Conservation (phyloP, 1,140 invertebrate species). For the Cotesia vestalis region DNA sequence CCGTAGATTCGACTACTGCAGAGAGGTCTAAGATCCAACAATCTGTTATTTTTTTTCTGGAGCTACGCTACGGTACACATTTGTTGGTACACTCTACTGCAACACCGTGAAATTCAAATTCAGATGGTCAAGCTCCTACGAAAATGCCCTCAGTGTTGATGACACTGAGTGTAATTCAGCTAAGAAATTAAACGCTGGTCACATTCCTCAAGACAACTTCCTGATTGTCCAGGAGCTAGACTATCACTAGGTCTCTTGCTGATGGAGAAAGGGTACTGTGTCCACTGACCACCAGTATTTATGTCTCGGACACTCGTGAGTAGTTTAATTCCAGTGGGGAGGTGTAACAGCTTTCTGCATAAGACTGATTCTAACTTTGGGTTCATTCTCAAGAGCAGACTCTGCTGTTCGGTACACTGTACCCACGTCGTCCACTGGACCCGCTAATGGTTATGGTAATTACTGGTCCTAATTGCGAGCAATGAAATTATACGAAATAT, state of each 20-base stretch:
- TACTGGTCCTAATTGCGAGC: conserved; percentile 64
- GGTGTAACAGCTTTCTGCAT: conserved; percentile 12
- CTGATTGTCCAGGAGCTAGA: conserved; percentile 48
- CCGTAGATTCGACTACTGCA: not conserved
- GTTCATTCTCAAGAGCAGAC: not conserved
- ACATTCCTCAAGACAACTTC: conserved; percentile 59
- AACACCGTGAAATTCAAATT: not conserved
- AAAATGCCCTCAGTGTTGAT: conserved; percentile 38
- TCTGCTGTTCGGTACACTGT: not conserved
- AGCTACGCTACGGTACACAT: no score
- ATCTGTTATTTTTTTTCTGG: no score
- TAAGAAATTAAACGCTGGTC: conserved; percentile 57
- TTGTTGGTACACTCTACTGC: no score
- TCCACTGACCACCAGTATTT: conserved; percentile 56
- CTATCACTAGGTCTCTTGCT: no score
- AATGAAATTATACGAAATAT: conserved; percentile 65
- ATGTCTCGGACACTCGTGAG: conserved; percentile 49
- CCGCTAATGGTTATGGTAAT: conserved; percentile 66
- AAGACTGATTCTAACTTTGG: not conserved
- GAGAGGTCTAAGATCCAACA: no score
- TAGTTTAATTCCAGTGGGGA: conserved; percentile 26
- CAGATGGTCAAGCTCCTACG: not conserved
- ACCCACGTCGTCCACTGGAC: conserved; percentile 30
- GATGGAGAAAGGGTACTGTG: no score
- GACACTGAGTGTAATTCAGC: conserved; percentile 56